Evolutionary conservation across 1,140 invertebrate genomes (phyloP), one percentile per base, ranked within the genome.

Genomic region (Brachionus paranguensis): DNA sequence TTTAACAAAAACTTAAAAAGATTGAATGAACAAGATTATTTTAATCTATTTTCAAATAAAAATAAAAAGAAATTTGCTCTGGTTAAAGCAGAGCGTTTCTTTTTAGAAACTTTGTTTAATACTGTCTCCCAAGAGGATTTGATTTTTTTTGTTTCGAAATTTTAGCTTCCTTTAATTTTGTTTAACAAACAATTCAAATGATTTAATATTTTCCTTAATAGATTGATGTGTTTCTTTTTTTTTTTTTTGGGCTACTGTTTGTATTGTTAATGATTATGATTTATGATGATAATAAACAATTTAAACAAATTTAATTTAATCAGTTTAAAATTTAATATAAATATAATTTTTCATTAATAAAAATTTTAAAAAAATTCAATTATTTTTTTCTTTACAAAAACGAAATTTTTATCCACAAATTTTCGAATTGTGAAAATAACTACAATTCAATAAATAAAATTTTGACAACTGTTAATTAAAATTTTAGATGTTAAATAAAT

Each of bases 161-260:
- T 68, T 68, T 68, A 60, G 53, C 53, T 60, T 68, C 33, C 33
- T 68, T 33, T 68, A 24, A 24, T 41, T 68, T 68, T 68, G 65
- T 68, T 68, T 41, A 68, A n/a, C 33, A 33, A 29, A 29, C 24
- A 64, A 29, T 68, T 68, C 65, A 68, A 29, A 68, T 60, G 47
- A 53, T 53, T 20, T 60, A 60, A 60, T 60, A 17, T 17, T 60
- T 20, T 60, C 20, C 53, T 60, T 20, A 68, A 68, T 68, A 68
- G 65, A 29, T 68, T 68, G 65, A 68, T 68, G 65, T 68, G 65
- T 68, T 68, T 68, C n/a, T 68, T 68, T 68, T 68, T 68, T 68
- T 68, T 24, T 68, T 41, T 68, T 68, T 41, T 68, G 27, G 33
- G 27, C 27, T 33, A 33, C 4, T 68, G 65, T 68, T 68, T 68